Evolutionary conservation across 2,113 vertebrate genomes (phyloP).

Genomic region (Tonatia bakeri): DNA sequence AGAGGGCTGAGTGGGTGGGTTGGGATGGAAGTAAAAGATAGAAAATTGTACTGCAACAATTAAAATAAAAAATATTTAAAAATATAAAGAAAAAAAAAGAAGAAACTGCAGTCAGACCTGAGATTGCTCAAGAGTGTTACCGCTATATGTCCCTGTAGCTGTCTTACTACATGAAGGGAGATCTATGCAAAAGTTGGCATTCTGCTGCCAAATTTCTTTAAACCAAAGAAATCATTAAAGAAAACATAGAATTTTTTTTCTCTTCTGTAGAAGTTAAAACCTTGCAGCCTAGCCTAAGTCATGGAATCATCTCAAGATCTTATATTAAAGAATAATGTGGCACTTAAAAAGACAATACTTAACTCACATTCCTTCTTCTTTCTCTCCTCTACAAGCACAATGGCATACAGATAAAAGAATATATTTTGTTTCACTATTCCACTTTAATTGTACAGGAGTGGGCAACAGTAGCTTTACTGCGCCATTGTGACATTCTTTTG

Average conservation of each 20-base stretch:
- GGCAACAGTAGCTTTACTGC: background rate
- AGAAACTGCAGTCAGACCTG: background rate
- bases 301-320: background rate
- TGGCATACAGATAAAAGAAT: background rate
- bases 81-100: no score
- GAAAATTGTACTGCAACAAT: no score
- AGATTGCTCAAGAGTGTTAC: background rate
- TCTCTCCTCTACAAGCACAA: background rate
- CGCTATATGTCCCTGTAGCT: background rate
- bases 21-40: no score
- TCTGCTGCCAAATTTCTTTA: background rate
- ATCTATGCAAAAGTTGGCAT: background rate
- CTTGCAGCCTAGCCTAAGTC: background rate
- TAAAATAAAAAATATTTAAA: no score
- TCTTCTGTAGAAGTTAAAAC: background rate
- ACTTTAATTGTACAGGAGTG: background rate
- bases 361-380: background rate
- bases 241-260: background rate
- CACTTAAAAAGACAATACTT: background rate
- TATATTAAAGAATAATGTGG: background rate
- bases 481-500: background rate
- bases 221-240: background rate
- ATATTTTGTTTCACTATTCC: background rate
- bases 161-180: background rate
- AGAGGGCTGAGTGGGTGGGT: no score